Conservation (phyloP, 2,888 invertebrate species). For the Callinectes sapidus region DNA sequence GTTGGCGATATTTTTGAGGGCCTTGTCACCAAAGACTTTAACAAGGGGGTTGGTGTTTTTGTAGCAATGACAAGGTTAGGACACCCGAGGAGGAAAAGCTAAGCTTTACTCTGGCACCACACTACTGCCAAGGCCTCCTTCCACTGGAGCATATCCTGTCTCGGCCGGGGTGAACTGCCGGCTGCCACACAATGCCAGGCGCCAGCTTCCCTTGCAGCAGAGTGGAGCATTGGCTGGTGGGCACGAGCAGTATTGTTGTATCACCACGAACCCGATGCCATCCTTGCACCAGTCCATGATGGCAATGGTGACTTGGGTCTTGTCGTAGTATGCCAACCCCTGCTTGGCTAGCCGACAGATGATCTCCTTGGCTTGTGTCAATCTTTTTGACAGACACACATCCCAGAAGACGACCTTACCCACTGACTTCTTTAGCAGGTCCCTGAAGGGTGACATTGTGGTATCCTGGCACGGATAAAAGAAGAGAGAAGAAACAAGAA, state of each 20-base stretch:
- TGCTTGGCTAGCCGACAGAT: too few species aligned
- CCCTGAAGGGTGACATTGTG: too few species aligned
- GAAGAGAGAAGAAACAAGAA: too few species aligned
- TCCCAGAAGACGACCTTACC: too few species aligned
- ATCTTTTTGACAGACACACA: too few species aligned
- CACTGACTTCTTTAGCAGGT: too few species aligned
- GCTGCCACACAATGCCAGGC: constrained; percentile 41
- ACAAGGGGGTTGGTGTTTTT: constrained; percentile 9
- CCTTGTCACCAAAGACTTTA: neutral
- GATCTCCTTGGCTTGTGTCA: too few species aligned
- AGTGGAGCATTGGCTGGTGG: neutral
- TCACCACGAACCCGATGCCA: too few species aligned
- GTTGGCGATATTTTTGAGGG: neutral
- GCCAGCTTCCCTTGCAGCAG: neutral
- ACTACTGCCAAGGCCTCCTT: constrained; percentile 47
- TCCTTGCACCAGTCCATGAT: too few species aligned
- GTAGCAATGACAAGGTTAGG: neutral
- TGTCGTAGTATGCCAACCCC: too few species aligned
- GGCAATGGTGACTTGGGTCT: too few species aligned
- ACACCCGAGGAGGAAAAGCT: constrained; percentile 28
- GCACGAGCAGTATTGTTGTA: constrained; percentile 49
- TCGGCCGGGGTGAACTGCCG: neutral
- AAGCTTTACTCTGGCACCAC: constrained; percentile 40
- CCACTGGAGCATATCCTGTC: constrained; percentile 26
- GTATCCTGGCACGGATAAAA: too few species aligned